Base-by-base conservation (phyloP, 2,797 vertebrate species). In the Clarias laeviceps region DNA sequence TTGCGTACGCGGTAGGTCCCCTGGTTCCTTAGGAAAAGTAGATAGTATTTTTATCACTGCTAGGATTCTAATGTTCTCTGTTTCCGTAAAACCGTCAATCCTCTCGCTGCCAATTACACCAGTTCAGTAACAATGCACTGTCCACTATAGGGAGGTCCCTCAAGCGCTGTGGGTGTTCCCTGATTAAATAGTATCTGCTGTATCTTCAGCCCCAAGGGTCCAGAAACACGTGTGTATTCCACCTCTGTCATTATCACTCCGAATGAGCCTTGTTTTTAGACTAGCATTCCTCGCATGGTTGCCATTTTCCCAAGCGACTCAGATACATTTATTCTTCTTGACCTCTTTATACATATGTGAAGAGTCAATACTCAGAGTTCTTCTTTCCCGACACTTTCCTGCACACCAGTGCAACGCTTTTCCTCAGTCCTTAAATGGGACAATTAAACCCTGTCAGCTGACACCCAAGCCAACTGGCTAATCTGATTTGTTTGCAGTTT, bases 61-160 rank as follows among this genome's bases (percentile, higher is more conserved):
- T 94, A 96, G 96, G 94, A 96, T 96, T 97, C 94, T 96, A 96
- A 96, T 95, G 96, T 96, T 96, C 96, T 96, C 95, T 94, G 94
- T 95, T 97, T 98, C 96, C 96, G 96, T 93, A 91, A 91, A 94
- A 92, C 93, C 94, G 92, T 92, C 92, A 94, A 96, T 95, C 96
- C 96, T 96, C 96, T 91, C 89, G 93, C 95, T 96, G 95, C 96
- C 97, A 98, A 97, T 98, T 98, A 97, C 96, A 95, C 94, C 94
- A 95, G 96, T 94, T 97, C 95, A 95, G 95, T 98, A 97, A 97
- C 96, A 98, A 97, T 97, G 94, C 96, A 94, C 93, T 92, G 94
- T 97, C 90, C 96, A 94, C 91, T 88, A 64, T 74, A 91, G 91
- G 84, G 87, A 90, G 89, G 89, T 89, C 91, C 84, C 87, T 82